Conservation (phyloP, 2,888 invertebrate genomes). For the Dione vanillae region DNA sequence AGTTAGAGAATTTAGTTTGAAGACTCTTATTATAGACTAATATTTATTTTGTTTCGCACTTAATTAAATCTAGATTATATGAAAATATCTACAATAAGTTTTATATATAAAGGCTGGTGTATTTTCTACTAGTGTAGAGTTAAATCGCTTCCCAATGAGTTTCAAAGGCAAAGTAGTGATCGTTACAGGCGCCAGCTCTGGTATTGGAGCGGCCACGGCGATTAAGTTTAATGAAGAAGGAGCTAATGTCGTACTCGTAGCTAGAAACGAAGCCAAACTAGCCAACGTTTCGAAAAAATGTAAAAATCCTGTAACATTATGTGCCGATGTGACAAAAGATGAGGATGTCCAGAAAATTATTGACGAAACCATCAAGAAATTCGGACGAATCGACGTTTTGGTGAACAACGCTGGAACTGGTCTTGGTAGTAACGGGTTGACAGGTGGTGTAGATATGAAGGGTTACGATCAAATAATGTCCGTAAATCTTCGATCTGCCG, state of each 20-base stretch:
- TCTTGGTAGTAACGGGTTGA: constrained; percentile 37
- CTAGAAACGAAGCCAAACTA: constrained; percentile 48
- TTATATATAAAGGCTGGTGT: not conserved
- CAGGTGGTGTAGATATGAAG: constrained; percentile 47
- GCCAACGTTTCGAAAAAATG: constrained; percentile 39
- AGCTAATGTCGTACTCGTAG: constrained; percentile 49
- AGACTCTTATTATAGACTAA: not conserved
- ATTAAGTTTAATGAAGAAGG: constrained; percentile 48
- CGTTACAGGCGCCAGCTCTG: constrained; percentile 53
- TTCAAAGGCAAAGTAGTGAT: constrained; percentile 51
- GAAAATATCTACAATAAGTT: not conserved
- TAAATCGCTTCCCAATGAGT: constrained; percentile 44
- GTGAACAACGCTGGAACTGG: constrained; percentile 54
- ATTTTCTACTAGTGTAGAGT: not conserved
- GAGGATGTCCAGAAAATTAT: constrained; percentile 48
- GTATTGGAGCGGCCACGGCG: constrained; percentile 53
- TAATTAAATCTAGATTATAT: not conserved
- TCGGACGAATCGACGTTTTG: constrained; percentile 52
- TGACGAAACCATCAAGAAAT: constrained; percentile 46
- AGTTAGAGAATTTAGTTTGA: not conserved
- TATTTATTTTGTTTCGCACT: not conserved
- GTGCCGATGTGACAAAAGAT: constrained; percentile 52
- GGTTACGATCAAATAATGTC: constrained; percentile 55
- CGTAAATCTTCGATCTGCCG: constrained; percentile 51
- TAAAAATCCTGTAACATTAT: constrained; percentile 43